These are phyloP conservation scores for Pseudomyrmex sp. DNA, from an alignment of 1,140 invertebrate genomes.

Conservation along the genomic window DNA sequence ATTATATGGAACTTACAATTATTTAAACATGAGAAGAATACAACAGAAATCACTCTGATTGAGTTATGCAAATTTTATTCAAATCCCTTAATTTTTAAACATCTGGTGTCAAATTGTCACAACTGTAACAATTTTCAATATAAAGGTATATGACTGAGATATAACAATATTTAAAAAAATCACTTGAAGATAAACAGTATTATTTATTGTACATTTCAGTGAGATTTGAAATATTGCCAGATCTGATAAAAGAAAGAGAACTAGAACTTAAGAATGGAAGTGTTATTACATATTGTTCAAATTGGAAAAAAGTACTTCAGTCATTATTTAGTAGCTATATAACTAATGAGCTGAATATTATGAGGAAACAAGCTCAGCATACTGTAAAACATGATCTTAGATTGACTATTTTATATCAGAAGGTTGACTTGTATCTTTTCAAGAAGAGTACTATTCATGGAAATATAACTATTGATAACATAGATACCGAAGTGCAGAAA, in stretches of 20 bases:
- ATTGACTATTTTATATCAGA: conserved; percentile 82
- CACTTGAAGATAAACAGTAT: conserved; percentile 31
- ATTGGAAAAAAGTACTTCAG: conserved; percentile 85
- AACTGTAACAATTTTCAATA: conserved; percentile 72
- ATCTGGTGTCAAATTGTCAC: conserved; percentile 75
- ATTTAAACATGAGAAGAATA: conserved; percentile 53
- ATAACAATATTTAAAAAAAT: not conserved
- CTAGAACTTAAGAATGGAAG: conserved; percentile 85
- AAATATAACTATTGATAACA: conserved; percentile 81
- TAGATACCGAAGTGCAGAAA: conserved; percentile 85
- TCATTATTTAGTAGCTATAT: conserved; percentile 85
- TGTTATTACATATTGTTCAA: conserved; percentile 85
- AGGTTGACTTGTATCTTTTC: conserved; percentile 74
- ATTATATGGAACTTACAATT: conserved; percentile 72
- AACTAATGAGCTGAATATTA: conserved; percentile 78
- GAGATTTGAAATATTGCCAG: conserved; percentile 85
- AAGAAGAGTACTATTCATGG: conserved; percentile 65
- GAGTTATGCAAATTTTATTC: conserved; percentile 74
- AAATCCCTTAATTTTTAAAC: conserved; percentile 73
- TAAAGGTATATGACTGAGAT: conserved; percentile 73
- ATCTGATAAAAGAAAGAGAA: conserved; percentile 84
- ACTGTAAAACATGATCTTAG: conserved; percentile 82
- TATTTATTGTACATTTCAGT: conserved; percentile 80
- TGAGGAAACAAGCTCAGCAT: conserved; percentile 61
- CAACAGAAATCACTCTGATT: conserved; percentile 70